phyloP scores from a whole-genome alignment of 2,888 invertebrate genomes.

The Chorisops tibialis region DNA sequence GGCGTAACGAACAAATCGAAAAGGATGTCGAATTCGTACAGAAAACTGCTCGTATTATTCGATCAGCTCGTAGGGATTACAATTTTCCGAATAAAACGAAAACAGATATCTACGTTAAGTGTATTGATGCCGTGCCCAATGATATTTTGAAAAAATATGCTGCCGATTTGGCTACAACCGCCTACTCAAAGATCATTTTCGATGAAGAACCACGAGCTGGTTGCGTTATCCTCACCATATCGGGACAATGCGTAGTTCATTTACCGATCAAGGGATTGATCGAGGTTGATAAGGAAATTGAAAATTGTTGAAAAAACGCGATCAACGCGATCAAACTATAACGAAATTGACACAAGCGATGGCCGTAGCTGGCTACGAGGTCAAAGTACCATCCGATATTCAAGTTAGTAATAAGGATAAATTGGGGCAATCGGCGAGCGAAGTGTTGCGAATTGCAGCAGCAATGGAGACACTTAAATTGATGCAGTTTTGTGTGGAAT shows the following conservation, averaged over 20 bases:
- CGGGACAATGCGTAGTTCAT: conserved; percentile 86
- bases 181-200: conserved; percentile 63
- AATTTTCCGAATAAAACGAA: conserved; percentile 87
- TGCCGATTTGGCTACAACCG: conserved; percentile 61
- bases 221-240: conserved; percentile 82
- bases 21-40: conserved; percentile 82
- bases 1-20: conserved; percentile 74
- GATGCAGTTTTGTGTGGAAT: conserved; percentile 54
- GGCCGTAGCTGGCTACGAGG: conserved; percentile 70
- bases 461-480: conserved; percentile 75
- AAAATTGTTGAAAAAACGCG: conserved; percentile 77
- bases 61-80: conserved; percentile 90
- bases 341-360: conserved; percentile 73
- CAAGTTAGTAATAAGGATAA: conserved; percentile 72
- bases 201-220: conserved; percentile 61
- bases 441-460: conserved; percentile 69
- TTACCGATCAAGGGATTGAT: conserved; percentile 84
- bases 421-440: conserved; percentile 68
- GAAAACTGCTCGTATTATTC: conserved; percentile 78
- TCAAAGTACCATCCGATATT: conserved; percentile 78
- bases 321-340: conserved; percentile 66
- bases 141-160: conserved; percentile 47
- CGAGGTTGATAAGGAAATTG: conserved; percentile 78
- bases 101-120: conserved; percentile 70
- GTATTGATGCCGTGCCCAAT: conserved; percentile 56